Conservation (phyloP, 2,888 invertebrate genomes). For the Ophion slaviceki region DNA sequence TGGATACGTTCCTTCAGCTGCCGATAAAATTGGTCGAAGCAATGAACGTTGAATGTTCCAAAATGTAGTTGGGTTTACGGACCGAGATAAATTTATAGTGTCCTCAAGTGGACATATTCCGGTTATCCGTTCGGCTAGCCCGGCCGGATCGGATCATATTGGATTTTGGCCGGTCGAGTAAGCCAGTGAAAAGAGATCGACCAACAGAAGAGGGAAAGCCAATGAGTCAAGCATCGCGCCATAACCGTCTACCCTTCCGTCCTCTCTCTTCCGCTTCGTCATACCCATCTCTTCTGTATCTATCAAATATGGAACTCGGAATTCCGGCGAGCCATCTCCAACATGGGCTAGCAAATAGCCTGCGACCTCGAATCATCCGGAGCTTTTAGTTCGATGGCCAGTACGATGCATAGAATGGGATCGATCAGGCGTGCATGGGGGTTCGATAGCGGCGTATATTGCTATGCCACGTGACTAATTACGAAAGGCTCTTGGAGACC, state of each 20-base stretch:
- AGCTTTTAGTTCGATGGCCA: neutral
- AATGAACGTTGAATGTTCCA: neutral
- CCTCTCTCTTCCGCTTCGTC: neutral
- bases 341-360: slow-evolving; percentile 11
- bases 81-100: neutral
- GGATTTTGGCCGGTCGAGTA: neutral
- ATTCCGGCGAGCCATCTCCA: slow-evolving; percentile 22
- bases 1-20: slow-evolving; percentile 2
- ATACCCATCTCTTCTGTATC: neutral
- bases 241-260: neutral
- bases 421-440: neutral
- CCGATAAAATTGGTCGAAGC: slow-evolving; percentile 7
- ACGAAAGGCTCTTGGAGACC: neutral
- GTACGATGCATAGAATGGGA: slow-evolving; percentile 1
- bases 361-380: neutral
- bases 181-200: slow-evolving; percentile 5
- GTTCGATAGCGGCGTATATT: neutral
- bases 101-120: neutral
- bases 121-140: neutral
- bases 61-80: neutral
- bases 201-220: neutral
- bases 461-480: neutral
- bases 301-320: slow-evolving; percentile 4
- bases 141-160: neutral
- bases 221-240: neutral